A percentile compares a stretch with the other conserved stretches of the same genome.
These are phyloP conservation scores for Galerucella calmariensis DNA, from an alignment of 2,888 invertebrate species.

Conservation along the genomic window DNA sequence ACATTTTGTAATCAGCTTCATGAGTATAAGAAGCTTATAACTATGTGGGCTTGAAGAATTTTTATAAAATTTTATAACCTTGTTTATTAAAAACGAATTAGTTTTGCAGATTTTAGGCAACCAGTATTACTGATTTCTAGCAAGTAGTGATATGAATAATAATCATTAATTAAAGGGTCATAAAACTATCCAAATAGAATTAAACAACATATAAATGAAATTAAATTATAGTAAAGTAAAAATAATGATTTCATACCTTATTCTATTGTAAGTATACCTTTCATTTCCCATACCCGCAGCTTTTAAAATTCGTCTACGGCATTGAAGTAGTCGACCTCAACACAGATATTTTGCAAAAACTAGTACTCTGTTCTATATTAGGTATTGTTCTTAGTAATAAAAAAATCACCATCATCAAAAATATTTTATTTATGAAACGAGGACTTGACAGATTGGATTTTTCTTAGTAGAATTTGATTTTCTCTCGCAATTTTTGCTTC, in stretches of 20 bases:
- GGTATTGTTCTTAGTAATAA: conserved; percentile 4
- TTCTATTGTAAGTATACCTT: conserved; percentile 35
- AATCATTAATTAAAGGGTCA: no score
- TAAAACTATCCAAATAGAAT: no score
- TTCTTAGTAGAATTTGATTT: conserved; percentile 50
- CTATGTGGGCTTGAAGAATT: no score
- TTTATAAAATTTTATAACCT: background rate
- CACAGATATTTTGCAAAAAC: conserved; percentile 36
- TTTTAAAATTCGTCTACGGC: conserved; percentile 21
- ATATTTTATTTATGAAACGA: conserved; percentile 40
- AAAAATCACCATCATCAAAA: conserved; percentile 10
- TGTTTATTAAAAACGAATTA: background rate
- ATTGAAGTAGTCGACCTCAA: conserved; percentile 41
- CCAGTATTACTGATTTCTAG: background rate
- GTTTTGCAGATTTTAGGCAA: background rate
- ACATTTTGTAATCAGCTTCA: no score
- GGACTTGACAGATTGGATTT: conserved; percentile 49
- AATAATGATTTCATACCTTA: no score
- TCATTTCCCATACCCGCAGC: conserved; percentile 37
- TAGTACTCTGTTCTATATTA: background rate
- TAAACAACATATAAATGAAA: no score
- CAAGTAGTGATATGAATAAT: no score
- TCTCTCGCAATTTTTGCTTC: conserved; percentile 53
- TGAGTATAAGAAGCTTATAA: no score
- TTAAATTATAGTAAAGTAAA: no score